These are phyloP conservation scores for Gambusia holbrooki DNA, from an alignment of 2,113 vertebrate species.

Conservation along the genomic window DNA sequence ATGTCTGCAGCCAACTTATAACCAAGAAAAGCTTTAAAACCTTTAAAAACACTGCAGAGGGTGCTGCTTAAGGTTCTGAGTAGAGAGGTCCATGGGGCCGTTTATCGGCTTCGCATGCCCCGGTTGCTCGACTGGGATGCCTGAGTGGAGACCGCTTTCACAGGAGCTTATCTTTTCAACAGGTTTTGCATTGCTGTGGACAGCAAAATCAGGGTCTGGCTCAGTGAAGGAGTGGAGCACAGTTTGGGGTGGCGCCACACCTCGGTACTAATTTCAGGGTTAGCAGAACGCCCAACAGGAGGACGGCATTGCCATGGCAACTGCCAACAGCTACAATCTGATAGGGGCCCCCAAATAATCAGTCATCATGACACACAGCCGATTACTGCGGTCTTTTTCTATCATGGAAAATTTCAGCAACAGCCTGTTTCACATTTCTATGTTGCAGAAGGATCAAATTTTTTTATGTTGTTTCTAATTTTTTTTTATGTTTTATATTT, in stretches of 20 bases:
- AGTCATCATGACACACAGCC: conserved; percentile 59
- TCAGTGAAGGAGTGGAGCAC: conserved; percentile 56
- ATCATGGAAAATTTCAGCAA: conserved; percentile 33
- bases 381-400: conserved; percentile 48
- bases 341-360: conserved; percentile 67
- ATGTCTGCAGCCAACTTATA: conserved; percentile 53
- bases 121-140: conserved; percentile 26
- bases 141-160: conserved; percentile 36
- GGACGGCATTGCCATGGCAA: conserved; percentile 78
- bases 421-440: conserved; percentile 30
- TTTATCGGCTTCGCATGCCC: conserved; percentile 68
- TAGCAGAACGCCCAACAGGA: conserved; percentile 78
- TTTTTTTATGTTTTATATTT: no score
- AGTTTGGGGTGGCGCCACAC: conserved; percentile 80
- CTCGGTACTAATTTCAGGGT: conserved; percentile 84
- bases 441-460: conserved; percentile 17
- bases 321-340: conserved; percentile 75
- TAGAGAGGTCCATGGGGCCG: conserved; percentile 48
- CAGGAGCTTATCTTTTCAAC: conserved; percentile 71
- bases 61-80: conserved; percentile 55
- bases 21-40: conserved; percentile 62
- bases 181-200: conserved; percentile 57
- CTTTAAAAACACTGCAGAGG: conserved; percentile 53
- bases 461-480: conserved; percentile 4
- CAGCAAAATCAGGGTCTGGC: conserved; percentile 61